phyloP scores from a whole-genome alignment of 2,113 vertebrate genomes.

The Pantherophis guttatus region DNA sequence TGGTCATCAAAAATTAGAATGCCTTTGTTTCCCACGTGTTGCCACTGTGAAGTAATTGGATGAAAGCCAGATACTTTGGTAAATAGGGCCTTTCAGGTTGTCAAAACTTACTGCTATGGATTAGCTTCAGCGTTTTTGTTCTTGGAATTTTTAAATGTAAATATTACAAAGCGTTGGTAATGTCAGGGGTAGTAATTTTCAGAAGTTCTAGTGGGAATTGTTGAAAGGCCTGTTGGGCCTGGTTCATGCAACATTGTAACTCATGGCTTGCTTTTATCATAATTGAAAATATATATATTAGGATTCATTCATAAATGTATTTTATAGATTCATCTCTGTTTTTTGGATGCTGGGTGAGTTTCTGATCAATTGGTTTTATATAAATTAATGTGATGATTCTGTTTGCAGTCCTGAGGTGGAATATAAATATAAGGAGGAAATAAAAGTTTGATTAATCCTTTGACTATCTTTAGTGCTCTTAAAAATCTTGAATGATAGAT shows the following conservation, averaged over 20 bases:
- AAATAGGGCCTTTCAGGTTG: not conserved
- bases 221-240: not conserved
- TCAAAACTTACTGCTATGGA: not conserved
- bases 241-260: not conserved
- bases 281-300: not conserved
- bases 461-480: not conserved
- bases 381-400: not conserved
- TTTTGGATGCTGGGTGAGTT: not conserved
- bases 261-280: not conserved
- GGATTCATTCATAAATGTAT: not conserved
- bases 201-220: not conserved
- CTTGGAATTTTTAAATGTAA: not conserved
- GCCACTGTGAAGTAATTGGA: not conserved
- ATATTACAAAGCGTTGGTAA: not conserved
- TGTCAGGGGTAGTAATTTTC: not conserved
- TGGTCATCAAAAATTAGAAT: not conserved
- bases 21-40: not conserved
- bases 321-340: not conserved
- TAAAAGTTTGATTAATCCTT: not conserved
- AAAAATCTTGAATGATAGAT: not conserved
- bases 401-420: not conserved
- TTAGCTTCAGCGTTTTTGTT: not conserved
- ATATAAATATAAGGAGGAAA: not conserved
- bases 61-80: not conserved
- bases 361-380: not conserved